These are phyloP conservation scores for Amphiprion ocellaris DNA, from an alignment of 2,113 vertebrate genomes.

Conservation along the genomic window DNA sequence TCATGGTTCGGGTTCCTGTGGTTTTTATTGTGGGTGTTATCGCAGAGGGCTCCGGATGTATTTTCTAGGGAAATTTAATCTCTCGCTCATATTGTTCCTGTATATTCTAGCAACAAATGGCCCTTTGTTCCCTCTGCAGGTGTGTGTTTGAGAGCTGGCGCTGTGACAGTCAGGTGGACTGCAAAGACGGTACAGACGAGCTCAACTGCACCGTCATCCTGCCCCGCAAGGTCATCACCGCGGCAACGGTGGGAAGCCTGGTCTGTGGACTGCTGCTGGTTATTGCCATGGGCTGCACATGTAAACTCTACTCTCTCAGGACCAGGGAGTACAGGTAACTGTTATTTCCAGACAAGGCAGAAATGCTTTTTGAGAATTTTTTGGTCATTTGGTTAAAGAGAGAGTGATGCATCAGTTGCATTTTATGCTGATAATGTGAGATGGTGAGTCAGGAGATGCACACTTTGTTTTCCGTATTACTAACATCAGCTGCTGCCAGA, in stretches of 20 bases:
- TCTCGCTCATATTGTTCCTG: background rate
- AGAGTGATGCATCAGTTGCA: too few species aligned
- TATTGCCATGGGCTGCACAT: constrained; percentile 93
- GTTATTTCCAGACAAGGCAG: too few species aligned
- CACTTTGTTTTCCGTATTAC: constrained; percentile 5
- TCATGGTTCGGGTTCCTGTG: background rate
- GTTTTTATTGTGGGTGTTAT: too few species aligned
- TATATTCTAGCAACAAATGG: background rate
- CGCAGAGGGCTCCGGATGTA: accelerated
- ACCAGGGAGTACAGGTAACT: constrained; percentile 88
- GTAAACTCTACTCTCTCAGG: constrained; percentile 91
- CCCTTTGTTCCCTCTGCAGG: constrained; percentile 71
- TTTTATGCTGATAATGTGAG: background rate
- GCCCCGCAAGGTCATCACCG: constrained; percentile 93
- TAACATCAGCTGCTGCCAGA: constrained; percentile 11
- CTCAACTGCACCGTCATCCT: constrained; percentile 88
- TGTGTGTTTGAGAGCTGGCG: constrained; percentile 95
- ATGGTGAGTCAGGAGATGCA: constrained; percentile 17
- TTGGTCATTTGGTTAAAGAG: background rate
- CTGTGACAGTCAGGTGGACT: constrained; percentile 92
- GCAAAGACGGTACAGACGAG: constrained; percentile 90
- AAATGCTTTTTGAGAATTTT: too few species aligned
- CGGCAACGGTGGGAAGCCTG: constrained; percentile 91
- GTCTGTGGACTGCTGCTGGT: constrained; percentile 92
- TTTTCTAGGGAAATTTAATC: background rate